Conservation (phyloP, 2,888 invertebrate genomes). For the Oligia latruncula region DNA sequence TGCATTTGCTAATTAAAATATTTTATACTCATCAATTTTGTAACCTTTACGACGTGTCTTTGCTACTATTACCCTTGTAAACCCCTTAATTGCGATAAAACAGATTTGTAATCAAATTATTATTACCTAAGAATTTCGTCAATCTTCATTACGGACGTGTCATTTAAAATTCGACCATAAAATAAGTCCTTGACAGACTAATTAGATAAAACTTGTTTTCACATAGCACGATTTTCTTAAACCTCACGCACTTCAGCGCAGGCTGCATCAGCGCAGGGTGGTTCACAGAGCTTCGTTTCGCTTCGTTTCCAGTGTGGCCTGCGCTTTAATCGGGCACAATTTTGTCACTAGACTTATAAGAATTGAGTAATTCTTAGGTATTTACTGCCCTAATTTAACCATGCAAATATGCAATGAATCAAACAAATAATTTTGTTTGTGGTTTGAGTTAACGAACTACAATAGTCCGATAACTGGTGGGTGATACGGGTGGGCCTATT, state of each 20-base stretch:
- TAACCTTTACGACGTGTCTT: not conserved
- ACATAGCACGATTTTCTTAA: not conserved
- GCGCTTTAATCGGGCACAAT: not conserved
- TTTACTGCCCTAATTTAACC: not conserved
- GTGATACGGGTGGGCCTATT: not conserved
- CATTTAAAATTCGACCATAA: not conserved
- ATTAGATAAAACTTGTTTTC: not conserved
- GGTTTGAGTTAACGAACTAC: not conserved
- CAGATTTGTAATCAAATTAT: not conserved
- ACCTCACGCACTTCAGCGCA: not conserved
- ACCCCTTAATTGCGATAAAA: not conserved
- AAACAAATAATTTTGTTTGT: not conserved
- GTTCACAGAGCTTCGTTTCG: no score
- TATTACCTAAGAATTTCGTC: not conserved
- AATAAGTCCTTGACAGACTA: slow-evolving; percentile 7
- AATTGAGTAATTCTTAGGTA: no score
- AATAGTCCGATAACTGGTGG: not conserved
- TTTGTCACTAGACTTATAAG: not conserved
- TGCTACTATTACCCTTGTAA: not conserved
- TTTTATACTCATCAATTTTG: not conserved
- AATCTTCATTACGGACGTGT: not conserved
- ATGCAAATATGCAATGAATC: no score
- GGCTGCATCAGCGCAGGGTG: no score
- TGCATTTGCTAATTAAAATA: not conserved
- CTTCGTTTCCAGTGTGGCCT: no score